These are phyloP conservation scores for Vidua macroura DNA, from an alignment of 2,113 vertebrate species.

Conservation along the genomic window DNA sequence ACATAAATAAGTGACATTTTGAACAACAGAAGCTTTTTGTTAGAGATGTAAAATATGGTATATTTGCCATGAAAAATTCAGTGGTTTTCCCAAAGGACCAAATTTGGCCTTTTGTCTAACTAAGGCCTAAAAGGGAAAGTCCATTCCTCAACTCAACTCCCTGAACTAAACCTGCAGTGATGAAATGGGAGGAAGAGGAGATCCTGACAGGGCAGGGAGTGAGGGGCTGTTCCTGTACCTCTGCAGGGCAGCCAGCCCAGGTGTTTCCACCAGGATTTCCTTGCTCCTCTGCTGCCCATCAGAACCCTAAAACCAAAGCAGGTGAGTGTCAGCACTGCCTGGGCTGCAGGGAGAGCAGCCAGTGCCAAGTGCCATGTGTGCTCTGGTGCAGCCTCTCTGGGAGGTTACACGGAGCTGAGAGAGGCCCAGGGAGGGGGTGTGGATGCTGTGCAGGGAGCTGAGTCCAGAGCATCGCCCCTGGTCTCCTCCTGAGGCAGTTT, in stretches of 20 bases:
- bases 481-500: too few species aligned
- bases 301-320: constrained; percentile 72
- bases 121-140: not conserved
- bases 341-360: not conserved
- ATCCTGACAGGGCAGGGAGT: not conserved
- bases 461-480: fast-evolving
- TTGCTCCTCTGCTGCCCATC: constrained; percentile 26
- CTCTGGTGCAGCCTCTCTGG: not conserved
- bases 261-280: constrained; percentile 75
- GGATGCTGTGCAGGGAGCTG: not conserved
- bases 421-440: not conserved
- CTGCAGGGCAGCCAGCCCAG: constrained; percentile 54
- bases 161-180: not conserved
- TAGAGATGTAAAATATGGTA: not conserved
- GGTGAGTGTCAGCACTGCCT: not conserved
- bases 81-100: not conserved
- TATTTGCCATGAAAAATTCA: not conserved
- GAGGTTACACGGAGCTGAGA: not conserved
- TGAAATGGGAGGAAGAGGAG: not conserved
- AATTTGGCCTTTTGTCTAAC: not conserved
- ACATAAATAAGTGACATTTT: not conserved
- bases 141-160: not conserved
- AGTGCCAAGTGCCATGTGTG: not conserved
- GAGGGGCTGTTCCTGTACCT: constrained; percentile 57
- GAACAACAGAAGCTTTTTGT: not conserved